These are phyloP conservation scores for Drosophila nigritarsus DNA, from an alignment of 2,888 invertebrate species.

Conservation along the genomic window DNA sequence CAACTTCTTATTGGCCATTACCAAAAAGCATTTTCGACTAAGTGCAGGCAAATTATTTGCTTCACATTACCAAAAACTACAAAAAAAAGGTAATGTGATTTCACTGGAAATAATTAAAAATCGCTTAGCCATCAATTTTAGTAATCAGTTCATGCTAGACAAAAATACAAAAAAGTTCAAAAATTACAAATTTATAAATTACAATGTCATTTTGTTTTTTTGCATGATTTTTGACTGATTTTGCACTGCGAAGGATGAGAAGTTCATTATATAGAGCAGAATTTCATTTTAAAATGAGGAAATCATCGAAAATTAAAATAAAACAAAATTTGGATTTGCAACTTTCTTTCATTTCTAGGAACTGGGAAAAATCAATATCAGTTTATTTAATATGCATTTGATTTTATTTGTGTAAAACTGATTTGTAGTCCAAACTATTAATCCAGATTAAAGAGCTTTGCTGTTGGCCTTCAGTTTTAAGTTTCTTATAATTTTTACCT, in stretches of 20 bases:
- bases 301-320: neutral
- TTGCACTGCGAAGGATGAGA: neutral
- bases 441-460: too few species aligned
- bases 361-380: neutral
- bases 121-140: too few species aligned
- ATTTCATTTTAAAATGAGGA: neutral
- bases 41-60: slow-evolving; percentile 64
- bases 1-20: slow-evolving; percentile 2
- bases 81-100: slow-evolving; percentile 14
- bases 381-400: too few species aligned
- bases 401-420: too few species aligned
- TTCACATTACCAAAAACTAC: neutral
- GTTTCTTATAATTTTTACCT: neutral
- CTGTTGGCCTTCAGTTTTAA: neutral
- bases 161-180: too few species aligned
- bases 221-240: neutral
- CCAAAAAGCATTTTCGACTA: slow-evolving; percentile 46
- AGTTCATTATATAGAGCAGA: neutral
- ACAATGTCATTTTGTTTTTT: neutral
- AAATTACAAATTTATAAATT: too few species aligned
- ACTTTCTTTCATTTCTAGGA: neutral
- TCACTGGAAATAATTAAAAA: neutral
- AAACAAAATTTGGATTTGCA: neutral
- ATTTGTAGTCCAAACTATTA: too few species aligned
- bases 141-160: too few species aligned